Evolutionary conservation across 2,113 vertebrate species (phyloP).

Genomic region (Petrocephalus zakoni): DNA sequence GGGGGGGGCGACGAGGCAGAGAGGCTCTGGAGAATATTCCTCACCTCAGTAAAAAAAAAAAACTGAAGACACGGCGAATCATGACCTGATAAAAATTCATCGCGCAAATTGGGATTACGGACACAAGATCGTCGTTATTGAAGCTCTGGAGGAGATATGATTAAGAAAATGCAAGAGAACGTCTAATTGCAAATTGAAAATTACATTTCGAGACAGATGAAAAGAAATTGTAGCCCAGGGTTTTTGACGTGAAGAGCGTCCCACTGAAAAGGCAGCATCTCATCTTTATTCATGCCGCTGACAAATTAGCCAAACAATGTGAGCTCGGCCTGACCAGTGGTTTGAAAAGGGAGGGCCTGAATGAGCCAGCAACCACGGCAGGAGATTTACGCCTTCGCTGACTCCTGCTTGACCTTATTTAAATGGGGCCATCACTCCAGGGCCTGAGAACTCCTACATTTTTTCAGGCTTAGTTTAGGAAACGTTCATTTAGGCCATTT

Average conservation of each 20-base stretch:
- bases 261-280: not conserved
- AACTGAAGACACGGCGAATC: not conserved
- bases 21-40: not conserved
- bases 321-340: not conserved
- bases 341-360: not conserved
- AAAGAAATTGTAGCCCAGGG: not conserved
- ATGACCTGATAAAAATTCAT: slow-evolving; percentile 3
- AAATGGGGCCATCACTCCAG: not conserved
- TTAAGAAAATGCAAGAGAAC: not conserved
- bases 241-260: not conserved
- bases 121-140: not conserved
- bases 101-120: slow-evolving; percentile 9
- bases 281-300: not conserved
- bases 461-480: slow-evolving; percentile 5
- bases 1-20: not conserved
- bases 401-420: not conserved
- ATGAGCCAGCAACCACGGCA: not conserved
- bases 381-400: not conserved
- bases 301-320: not conserved
- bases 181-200: not conserved
- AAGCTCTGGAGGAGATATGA: not conserved
- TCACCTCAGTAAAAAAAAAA: not conserved
- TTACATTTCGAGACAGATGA: not conserved
- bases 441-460: not conserved
- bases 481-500: not conserved